Conservation (phyloP, 1,140 invertebrate species). For the Proctacanthus coquilletti region DNA sequence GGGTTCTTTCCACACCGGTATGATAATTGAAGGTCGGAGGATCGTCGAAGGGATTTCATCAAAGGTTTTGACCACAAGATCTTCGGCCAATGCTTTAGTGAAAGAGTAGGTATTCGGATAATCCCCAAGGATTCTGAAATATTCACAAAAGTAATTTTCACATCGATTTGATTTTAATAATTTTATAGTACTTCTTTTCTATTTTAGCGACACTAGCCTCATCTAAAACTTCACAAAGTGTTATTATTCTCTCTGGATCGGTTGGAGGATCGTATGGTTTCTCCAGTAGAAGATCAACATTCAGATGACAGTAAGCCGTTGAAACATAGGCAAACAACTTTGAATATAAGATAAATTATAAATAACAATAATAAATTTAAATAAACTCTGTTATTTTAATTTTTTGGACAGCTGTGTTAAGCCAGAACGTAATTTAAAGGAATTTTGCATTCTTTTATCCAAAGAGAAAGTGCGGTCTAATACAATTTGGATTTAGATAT, state of each 20-base stretch:
- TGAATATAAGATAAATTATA: too few relatives aligned
- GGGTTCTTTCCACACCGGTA: constrained; percentile 66
- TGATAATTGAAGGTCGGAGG: constrained; percentile 77
- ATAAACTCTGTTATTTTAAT: constrained; percentile 3
- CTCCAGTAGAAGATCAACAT: constrained; percentile 49
- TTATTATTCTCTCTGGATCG: constrained; percentile 77
- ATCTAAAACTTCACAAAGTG: constrained; percentile 75
- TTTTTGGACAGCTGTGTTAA: too few relatives aligned
- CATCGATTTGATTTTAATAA: background rate
- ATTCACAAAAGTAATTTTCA: background rate
- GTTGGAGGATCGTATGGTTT: constrained; percentile 70
- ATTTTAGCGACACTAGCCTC: constrained; percentile 58
- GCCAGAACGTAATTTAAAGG: too few relatives aligned
- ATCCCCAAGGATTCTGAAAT: constrained; percentile 51
- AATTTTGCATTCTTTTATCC: too few relatives aligned
- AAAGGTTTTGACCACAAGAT: constrained; percentile 60
- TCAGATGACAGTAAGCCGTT: constrained; percentile 45
- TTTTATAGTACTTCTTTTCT: too few relatives aligned
- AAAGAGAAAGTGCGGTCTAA: too few relatives aligned
- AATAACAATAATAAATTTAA: background rate
- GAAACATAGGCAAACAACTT: constrained; percentile 40
- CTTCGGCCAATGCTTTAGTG: constrained; percentile 77
- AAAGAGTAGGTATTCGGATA: constrained; percentile 86
- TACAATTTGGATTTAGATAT: too few relatives aligned
- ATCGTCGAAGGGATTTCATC: constrained; percentile 64